Percentiles rank a stretch among this genome's conserved stretches.
Conservation (phyloP, 2,113 vertebrate genomes). For the Onychostruthus taczanowskii region DNA sequence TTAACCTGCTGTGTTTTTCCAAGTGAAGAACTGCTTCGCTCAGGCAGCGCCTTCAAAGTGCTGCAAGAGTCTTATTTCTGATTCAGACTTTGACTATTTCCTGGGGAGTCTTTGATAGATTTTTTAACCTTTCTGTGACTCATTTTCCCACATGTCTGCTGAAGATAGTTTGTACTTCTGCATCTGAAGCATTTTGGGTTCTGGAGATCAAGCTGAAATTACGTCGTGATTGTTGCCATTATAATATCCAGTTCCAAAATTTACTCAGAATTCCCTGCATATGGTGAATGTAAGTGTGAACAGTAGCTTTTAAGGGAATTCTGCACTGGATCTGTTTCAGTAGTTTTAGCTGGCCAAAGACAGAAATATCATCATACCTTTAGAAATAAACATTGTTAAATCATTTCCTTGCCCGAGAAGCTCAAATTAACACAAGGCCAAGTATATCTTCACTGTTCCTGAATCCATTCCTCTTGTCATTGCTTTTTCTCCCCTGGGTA, state of each 20-base stretch:
- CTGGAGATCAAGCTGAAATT: background rate
- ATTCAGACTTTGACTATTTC: constrained; percentile 32
- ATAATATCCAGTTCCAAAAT: background rate
- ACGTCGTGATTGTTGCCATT: background rate
- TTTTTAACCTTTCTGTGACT: constrained; percentile 54
- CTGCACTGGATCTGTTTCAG: background rate
- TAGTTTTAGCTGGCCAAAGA: background rate
- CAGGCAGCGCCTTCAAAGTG: background rate
- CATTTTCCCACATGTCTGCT: constrained; percentile 12
- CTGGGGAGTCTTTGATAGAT: constrained; percentile 22
- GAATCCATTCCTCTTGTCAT: background rate
- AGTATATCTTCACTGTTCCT: background rate
- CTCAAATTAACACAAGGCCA: background rate
- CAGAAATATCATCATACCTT: background rate
- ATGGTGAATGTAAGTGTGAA: background rate
- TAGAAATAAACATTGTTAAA: constrained; percentile 11
- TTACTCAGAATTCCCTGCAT: background rate
- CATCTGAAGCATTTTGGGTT: background rate
- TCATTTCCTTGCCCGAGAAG: background rate
- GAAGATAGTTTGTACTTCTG: background rate
- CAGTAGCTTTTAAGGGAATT: background rate
- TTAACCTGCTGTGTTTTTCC: constrained; percentile 1
- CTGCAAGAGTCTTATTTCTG: background rate
- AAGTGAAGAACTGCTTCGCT: background rate
- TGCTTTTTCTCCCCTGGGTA: background rate